Evolutionary conservation across 2,113 vertebrate genomes (phyloP).

Genomic region (Noturus placidus): DNA sequence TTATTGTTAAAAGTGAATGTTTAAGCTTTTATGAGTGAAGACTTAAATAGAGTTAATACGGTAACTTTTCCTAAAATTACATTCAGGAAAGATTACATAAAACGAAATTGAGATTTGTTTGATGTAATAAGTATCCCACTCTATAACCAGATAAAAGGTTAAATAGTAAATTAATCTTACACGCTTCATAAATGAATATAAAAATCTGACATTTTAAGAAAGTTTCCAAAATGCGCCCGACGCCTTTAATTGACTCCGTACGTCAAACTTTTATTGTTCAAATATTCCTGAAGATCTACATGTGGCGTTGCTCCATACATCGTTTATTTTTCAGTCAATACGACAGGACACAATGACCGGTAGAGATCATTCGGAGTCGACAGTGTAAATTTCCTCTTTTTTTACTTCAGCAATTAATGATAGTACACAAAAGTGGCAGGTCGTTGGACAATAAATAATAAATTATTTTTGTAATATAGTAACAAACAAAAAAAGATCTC

Average conservation of each 20-base stretch:
- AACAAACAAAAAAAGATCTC: constrained; percentile 82
- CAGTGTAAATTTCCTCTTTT: constrained; percentile 77
- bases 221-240: constrained; percentile 37
- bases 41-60: background rate
- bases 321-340: constrained; percentile 70
- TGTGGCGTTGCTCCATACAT: constrained; percentile 81
- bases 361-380: constrained; percentile 86
- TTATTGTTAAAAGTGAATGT: too few relatives aligned
- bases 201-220: constrained; percentile 11
- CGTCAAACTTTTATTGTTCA: constrained; percentile 83
- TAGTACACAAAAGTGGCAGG: constrained; percentile 94
- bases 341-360: constrained; percentile 78
- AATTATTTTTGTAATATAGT: constrained; percentile 93
- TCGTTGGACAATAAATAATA: constrained; percentile 99
- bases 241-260: constrained; percentile 63
- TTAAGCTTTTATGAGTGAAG: background rate
- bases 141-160: background rate
- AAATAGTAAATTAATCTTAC: background rate
- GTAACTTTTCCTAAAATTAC: background rate
- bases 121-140: background rate
- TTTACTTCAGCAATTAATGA: constrained; percentile 93
- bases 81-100: background rate
- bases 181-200: background rate
- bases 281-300: constrained; percentile 83
- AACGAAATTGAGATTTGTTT: background rate